A percentile compares a stretch with the other conserved stretches of the same genome.
Conservation (phyloP, 2,888 invertebrate genomes). For the Eustalomyia histrio region DNA sequence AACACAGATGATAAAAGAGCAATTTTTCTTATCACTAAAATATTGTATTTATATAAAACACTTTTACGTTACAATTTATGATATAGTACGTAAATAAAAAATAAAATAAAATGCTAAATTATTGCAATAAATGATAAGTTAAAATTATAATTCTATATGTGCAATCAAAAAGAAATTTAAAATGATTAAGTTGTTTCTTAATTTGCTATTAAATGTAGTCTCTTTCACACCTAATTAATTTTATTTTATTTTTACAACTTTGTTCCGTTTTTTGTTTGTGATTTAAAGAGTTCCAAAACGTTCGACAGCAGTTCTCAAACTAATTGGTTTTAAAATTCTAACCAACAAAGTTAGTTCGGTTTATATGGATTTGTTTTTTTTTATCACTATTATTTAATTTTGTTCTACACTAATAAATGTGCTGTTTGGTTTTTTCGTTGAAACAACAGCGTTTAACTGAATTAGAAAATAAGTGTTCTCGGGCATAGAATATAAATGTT, state of each 20-base stretch:
- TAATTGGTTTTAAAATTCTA: conserved; percentile 72
- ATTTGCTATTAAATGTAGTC: background rate
- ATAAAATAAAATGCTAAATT: background rate
- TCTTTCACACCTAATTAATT: conserved; percentile 11
- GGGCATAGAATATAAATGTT: conserved; percentile 22
- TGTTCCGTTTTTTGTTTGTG: conserved; percentile 37
- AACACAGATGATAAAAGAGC: conserved; percentile 1
- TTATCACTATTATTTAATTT: conserved; percentile 34
- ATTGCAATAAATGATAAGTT: conserved; percentile 9
- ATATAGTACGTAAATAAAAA: background rate
- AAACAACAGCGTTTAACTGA: conserved; percentile 38
- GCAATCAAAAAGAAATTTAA: background rate
- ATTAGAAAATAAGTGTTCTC: conserved; percentile 43
- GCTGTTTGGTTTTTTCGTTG: conserved; percentile 28
- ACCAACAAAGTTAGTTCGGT: conserved; percentile 71
- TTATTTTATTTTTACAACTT: conserved; percentile 31
- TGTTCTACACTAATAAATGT: conserved; percentile 35
- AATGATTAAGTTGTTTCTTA: background rate
- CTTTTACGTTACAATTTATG: background rate
- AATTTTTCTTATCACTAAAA: conserved; percentile 45
- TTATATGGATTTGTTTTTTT: conserved; percentile 21
- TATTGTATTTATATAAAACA: background rate
- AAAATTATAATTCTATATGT: background rate
- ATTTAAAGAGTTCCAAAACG: conserved; percentile 71
- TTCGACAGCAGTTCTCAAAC: conserved; percentile 77